Evolutionary conservation across 2,113 vertebrate genomes (phyloP).

Genomic region (Fulmarus glacialis): DNA sequence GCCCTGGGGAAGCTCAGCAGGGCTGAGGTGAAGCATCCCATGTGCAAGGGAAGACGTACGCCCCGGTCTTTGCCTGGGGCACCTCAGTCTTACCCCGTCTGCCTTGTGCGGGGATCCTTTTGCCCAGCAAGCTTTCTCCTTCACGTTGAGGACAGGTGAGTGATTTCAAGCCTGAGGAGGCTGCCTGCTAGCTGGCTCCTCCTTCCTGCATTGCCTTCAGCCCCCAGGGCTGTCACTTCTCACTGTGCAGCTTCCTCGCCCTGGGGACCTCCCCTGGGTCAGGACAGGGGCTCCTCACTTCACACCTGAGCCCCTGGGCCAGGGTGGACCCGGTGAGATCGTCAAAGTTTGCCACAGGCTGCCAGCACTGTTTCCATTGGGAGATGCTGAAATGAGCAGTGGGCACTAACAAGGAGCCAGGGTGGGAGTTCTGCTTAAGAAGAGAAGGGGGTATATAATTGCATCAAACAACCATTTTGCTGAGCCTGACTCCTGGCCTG

Average conservation of each 20-base stretch:
- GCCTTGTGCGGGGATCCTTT: neutral
- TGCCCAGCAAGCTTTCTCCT: neutral
- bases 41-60: neutral
- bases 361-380: neutral
- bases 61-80: neutral
- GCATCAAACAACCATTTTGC: neutral
- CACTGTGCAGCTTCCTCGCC: neutral
- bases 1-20: neutral
- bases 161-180: neutral
- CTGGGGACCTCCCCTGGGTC: neutral
- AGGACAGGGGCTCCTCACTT: neutral
- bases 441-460: neutral
- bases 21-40: neutral
- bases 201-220: neutral
- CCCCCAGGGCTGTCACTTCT: neutral
- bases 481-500: neutral
- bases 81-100: neutral
- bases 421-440: neutral
- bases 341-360: neutral
- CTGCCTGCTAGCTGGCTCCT: neutral
- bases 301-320: neutral
- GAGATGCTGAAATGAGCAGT: neutral
- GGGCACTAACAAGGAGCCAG: neutral
- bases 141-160: fast-evolving
- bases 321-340: neutral